phyloP scores from a whole-genome alignment of 2,113 vertebrate species.

The Saimiri boliviensis region DNA sequence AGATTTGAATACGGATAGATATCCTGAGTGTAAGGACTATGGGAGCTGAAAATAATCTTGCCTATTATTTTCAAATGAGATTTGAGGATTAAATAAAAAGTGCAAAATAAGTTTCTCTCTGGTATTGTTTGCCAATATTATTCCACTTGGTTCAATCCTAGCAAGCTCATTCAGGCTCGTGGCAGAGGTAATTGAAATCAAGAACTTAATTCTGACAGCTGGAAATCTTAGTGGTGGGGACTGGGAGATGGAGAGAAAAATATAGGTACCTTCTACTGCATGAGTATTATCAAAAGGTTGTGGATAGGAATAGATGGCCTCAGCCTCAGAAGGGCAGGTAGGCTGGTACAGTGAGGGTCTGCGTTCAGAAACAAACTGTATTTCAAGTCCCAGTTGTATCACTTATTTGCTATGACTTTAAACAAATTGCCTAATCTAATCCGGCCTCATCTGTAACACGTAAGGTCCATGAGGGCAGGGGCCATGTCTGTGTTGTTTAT shows the following conservation, averaged over 20 bases:
- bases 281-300: neutral
- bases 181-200: neutral
- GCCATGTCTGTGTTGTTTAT: neutral
- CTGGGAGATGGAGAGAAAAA: neutral
- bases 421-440: neutral
- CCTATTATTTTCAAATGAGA: neutral
- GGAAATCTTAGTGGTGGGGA: neutral
- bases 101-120: neutral
- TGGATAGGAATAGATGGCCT: neutral
- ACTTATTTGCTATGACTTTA: neutral
- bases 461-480: neutral
- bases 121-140: neutral
- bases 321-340: neutral
- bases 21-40: neutral
- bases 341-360: neutral
- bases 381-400: neutral
- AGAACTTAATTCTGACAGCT: neutral
- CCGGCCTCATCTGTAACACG: neutral
- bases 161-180: neutral
- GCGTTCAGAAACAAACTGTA: neutral
- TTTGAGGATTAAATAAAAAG: conserved; percentile 31
- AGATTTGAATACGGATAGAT: neutral
- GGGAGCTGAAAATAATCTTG: neutral
- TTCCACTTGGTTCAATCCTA: neutral
- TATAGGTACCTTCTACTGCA: neutral